A percentile compares a stretch with the other conserved stretches of the same genome.
Evolutionary conservation across 2,113 vertebrate species (phyloP).

Genomic region (Plecotus auritus): DNA sequence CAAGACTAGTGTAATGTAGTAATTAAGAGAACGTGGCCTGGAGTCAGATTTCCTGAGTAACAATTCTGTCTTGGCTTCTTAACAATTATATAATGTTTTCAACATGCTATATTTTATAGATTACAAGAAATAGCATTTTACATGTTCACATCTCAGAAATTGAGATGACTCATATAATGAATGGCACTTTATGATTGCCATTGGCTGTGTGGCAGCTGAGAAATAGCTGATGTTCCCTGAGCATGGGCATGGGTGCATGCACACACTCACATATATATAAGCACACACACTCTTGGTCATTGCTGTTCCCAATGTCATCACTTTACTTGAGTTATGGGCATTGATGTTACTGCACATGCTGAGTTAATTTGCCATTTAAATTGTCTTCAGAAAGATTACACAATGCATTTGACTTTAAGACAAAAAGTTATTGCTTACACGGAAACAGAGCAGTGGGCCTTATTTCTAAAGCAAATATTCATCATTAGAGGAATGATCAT

Average conservation of each 20-base stretch:
- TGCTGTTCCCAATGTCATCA: background rate
- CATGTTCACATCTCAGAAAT: background rate
- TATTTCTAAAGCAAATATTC: conserved; percentile 41
- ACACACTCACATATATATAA: accelerated
- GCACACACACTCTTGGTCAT: too few species aligned
- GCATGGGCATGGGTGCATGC: accelerated
- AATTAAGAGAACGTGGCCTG: background rate
- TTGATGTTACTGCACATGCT: background rate
- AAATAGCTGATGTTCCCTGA: background rate
- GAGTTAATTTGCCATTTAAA: background rate
- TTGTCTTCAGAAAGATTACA: conserved; percentile 2
- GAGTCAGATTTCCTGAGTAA: background rate
- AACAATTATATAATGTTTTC: background rate
- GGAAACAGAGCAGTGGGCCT: background rate
- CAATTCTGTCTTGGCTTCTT: background rate
- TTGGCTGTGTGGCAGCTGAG: background rate
- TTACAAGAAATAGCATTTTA: background rate
- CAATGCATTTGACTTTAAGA: conserved; percentile 1
- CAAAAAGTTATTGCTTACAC: background rate
- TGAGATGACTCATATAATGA: background rate
- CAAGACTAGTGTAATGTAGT: background rate
- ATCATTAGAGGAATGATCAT: conserved; percentile 8
- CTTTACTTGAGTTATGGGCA: background rate
- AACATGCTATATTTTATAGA: background rate
- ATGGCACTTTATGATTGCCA: background rate